Conservation (phyloP, 37 sponge, comb jelly and placozoan species). For the Eunapius fragilis region DNA sequence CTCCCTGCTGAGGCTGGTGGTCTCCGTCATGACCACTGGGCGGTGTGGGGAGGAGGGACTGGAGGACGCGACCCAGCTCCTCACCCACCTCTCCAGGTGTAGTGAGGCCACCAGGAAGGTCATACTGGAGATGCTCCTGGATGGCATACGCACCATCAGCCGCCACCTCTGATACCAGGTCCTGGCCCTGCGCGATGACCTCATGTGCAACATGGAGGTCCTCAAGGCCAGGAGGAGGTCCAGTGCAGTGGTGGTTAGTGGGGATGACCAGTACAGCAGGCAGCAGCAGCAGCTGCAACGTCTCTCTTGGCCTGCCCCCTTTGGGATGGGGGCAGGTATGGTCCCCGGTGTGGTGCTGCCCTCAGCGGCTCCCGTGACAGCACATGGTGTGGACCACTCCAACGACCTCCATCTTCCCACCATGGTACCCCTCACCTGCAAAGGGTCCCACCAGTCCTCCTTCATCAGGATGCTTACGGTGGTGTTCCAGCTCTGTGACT, state of each 20-base stretch:
- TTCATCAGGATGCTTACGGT: slow-evolving; percentile 95
- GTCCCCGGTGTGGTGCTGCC: slow-evolving; percentile 57
- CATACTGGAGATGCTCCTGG: slow-evolving; percentile 73
- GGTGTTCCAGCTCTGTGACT: slow-evolving; percentile 77
- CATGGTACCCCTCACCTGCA: slow-evolving; percentile 92
- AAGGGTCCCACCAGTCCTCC: slow-evolving; percentile 87
- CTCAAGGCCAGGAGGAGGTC: slow-evolving; percentile 10
- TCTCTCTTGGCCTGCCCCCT: background rate
- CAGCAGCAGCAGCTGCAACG: too few species aligned
- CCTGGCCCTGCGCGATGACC: slow-evolving; percentile 57
- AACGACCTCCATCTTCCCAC: slow-evolving; percentile 92
- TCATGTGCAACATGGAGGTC: slow-evolving; percentile 44
- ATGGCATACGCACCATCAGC: slow-evolving; percentile 72
- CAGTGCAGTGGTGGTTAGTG: slow-evolving; percentile 20
- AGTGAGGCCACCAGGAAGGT: slow-evolving; percentile 69
- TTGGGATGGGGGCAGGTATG: background rate
- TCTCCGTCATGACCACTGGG: slow-evolving; percentile 76
- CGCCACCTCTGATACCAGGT: slow-evolving; percentile 72
- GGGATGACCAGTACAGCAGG: slow-evolving; percentile 24
- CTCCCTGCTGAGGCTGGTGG: slow-evolving; percentile 59
- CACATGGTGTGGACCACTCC: slow-evolving; percentile 65
- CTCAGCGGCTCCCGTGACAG: background rate
- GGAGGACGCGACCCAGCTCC: slow-evolving; percentile 91
- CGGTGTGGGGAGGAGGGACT: slow-evolving; percentile 87
- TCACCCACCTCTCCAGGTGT: slow-evolving; percentile 88